These are phyloP conservation scores for Tonatia bakeri DNA, from an alignment of 2,113 vertebrate genomes.

Conservation along the genomic window DNA sequence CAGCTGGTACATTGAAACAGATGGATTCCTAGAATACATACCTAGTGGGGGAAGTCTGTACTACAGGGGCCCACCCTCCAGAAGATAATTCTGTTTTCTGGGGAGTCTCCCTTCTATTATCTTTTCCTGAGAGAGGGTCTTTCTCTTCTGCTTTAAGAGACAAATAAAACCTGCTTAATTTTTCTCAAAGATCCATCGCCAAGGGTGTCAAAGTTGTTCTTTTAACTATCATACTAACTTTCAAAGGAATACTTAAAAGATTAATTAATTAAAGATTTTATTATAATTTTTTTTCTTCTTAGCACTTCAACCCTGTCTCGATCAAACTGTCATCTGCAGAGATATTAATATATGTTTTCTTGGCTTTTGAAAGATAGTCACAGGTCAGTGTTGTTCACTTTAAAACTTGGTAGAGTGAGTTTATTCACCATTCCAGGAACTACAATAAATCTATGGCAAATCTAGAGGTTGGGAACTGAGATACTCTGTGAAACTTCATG, in stretches of 20 bases:
- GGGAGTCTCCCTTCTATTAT: too few relatives aligned
- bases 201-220: background rate
- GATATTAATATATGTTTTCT: background rate
- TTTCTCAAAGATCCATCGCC: background rate
- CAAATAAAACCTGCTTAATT: background rate
- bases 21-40: too few relatives aligned
- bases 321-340: background rate
- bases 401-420: background rate
- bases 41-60: too few relatives aligned
- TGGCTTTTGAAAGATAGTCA: background rate
- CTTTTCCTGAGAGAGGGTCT: background rate
- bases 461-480: background rate
- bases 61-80: too few relatives aligned
- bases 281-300: background rate
- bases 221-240: background rate
- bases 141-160: slow-evolving; percentile 1
- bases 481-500: background rate
- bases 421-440: background rate
- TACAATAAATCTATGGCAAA: background rate
- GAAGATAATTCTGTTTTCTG: too few relatives aligned
- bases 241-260: background rate
- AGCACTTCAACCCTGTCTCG: background rate
- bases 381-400: background rate
- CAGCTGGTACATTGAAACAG: too few relatives aligned
- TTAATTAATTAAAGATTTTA: slow-evolving; percentile 17